A percentile compares a stretch with the other conserved stretches of the same genome.
These are phyloP conservation scores for Chaetodon trifascialis DNA, from an alignment of 2,113 vertebrate genomes.

Conservation along the genomic window DNA sequence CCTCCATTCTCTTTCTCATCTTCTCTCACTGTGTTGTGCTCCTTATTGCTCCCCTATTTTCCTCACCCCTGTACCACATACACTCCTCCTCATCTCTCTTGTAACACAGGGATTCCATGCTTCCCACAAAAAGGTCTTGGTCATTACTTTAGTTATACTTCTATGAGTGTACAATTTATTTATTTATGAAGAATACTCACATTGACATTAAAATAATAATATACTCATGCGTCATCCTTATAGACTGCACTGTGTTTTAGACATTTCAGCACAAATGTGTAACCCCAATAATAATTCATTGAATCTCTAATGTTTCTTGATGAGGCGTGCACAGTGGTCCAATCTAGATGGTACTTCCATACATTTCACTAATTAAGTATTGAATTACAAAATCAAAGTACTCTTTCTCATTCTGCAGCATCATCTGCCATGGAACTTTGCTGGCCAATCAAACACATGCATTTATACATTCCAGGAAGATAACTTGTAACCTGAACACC, in stretches of 20 bases:
- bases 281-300: too few species aligned
- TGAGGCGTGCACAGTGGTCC: neutral
- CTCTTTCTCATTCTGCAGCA: neutral
- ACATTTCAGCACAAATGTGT: neutral
- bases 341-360: neutral
- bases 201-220: neutral
- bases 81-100: conserved; percentile 11
- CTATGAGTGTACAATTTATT: conserved; percentile 9
- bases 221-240: neutral
- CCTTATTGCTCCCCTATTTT: conserved; percentile 35
- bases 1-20: conserved; percentile 46
- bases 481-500: conserved; percentile 9
- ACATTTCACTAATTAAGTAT: neutral
- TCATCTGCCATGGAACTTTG: neutral
- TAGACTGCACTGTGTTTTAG: too few species aligned
- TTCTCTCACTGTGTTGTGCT: conserved; percentile 44
- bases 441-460: neutral
- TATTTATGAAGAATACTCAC: too few species aligned
- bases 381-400: neutral
- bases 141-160: conserved; percentile 33
- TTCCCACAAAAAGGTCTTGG: conserved; percentile 24
- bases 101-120: conserved; percentile 48
- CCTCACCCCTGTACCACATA: conserved; percentile 12
- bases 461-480: conserved; percentile 10
- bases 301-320: neutral